These are phyloP conservation scores for Dermolepida albohirtum DNA, from an alignment of 2,888 invertebrate genomes.

Conservation along the genomic window DNA sequence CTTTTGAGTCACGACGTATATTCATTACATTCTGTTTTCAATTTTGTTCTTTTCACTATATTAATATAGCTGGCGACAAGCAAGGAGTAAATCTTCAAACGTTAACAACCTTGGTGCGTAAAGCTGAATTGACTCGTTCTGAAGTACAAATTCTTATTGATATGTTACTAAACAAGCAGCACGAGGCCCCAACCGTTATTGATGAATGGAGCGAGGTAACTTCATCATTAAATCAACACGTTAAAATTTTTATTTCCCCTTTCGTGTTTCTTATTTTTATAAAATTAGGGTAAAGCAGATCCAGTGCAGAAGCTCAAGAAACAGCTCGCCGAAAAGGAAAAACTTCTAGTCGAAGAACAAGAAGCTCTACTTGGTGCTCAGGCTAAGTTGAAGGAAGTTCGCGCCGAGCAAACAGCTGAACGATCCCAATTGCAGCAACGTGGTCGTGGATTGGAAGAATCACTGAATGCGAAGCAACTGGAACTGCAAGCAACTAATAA, in stretches of 20 bases:
- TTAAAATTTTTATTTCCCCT: neutral
- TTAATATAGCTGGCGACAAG: slow-evolving; percentile 71
- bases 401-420: slow-evolving; percentile 77
- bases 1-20: too few species aligned
- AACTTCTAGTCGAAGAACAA: slow-evolving; percentile 78
- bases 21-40: too few species aligned
- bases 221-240: neutral
- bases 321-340: slow-evolving; percentile 89
- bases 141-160: slow-evolving; percentile 93
- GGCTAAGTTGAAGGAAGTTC: slow-evolving; percentile 82
- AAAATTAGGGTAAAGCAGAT: slow-evolving; percentile 78
- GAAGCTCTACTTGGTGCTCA: slow-evolving; percentile 81
- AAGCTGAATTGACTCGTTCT: slow-evolving; percentile 84
- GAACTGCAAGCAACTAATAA: slow-evolving; percentile 74
- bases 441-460: slow-evolving; percentile 71
- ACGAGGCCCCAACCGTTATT: slow-evolving; percentile 78
- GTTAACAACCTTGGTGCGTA: slow-evolving; percentile 75
- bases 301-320: slow-evolving; percentile 88
- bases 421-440: slow-evolving; percentile 70
- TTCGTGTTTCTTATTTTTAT: neutral
- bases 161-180: slow-evolving; percentile 88
- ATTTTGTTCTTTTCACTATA: slow-evolving; percentile 6
- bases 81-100: slow-evolving; percentile 78
- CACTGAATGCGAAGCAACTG: slow-evolving; percentile 65
- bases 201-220: slow-evolving; percentile 87